Base-by-base conservation (phyloP, 1,140 invertebrate genomes). In the Steinernema feltiae region DNA sequence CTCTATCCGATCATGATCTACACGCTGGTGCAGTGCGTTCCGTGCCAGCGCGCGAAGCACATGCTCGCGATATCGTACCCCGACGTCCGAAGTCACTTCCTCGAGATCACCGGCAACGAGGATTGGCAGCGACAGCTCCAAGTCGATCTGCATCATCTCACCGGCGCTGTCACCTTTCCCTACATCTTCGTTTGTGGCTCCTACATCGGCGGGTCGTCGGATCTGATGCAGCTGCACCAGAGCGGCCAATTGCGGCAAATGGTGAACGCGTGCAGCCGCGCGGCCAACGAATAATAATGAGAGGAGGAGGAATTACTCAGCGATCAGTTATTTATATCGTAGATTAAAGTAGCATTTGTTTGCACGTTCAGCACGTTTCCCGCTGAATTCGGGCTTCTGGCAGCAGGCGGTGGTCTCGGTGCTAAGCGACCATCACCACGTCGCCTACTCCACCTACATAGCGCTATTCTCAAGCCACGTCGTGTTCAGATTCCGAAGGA, bases 141-240 rank as follows among this genome's bases (percentile, higher is more conserved):
- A 27, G 78, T 78, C 15, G 85, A 85, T 69, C 77, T 85, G n/a
- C 85, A 87, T 30, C 82, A 86, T 70, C 29, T 85, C 1, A 85
- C 84, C 24, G 84, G 85, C 18, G 80, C 82, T 32, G 78, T 78
- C 12, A 85, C 85, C n/a, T 85, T 85, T 74, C 84, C 84, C 27
- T 85, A 86, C 74, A 84, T 85, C 31, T 85, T 85, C 70, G 82
- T 85, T 2, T 85, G 85, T 71, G 84, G 84, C 21, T 76, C 79
- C 31, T 85, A 86, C 72, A 84, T 85, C 76, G 83, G 83, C 69
- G 83, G 83, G n/a, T 69, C 78, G 15, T 83, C 81, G 12, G 41
- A 90, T 86, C 73, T 85, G 24, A 83, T 85, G 48, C 80, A 79
- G 27, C 71, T 85, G 21, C 84, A 85, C 72, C 83, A 85, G 71